phyloP scores from a whole-genome alignment of 2,113 vertebrate genomes.

The Aptenodytes patagonicus region DNA sequence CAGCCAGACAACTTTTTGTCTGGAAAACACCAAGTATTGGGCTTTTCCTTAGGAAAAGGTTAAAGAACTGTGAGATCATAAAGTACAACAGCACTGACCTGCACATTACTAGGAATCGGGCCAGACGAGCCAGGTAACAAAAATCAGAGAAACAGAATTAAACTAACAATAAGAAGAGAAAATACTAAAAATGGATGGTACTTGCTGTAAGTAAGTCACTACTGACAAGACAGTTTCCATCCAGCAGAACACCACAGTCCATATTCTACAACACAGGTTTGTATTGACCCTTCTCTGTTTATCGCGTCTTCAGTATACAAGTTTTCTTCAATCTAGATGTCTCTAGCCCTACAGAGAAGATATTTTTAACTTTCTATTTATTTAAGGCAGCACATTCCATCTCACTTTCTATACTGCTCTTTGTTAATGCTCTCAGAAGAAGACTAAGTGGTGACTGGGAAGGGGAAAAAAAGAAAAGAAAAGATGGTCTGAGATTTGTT shows the following conservation, averaged over 20 bases:
- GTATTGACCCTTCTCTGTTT: not conserved
- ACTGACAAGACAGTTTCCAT: not conserved
- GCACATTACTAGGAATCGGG: not conserved
- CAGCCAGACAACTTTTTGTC: not conserved
- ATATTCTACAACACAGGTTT: not conserved
- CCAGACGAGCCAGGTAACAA: not conserved
- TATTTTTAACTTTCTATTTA: not conserved
- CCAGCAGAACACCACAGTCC: not conserved
- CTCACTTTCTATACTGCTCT: not conserved
- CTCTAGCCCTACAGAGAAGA: not conserved
- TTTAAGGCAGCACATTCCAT: not conserved
- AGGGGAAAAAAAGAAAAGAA: not conserved
- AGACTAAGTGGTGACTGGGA: not conserved
- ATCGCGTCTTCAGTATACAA: not conserved
- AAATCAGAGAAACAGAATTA: not conserved
- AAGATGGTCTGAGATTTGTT: not conserved
- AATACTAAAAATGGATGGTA: not conserved
- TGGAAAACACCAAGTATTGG: not conserved
- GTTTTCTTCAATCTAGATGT: not conserved
- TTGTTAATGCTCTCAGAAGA: not conserved
- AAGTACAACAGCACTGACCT: not conserved
- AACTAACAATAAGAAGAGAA: not conserved
- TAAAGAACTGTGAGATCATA: not conserved
- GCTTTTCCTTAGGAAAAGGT: not conserved
- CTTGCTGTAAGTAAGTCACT: not conserved